Evolutionary conservation across 2,888 invertebrate genomes (phyloP), one percentile per base, ranked within the genome.

Genomic region (Drosophila cracens): DNA sequence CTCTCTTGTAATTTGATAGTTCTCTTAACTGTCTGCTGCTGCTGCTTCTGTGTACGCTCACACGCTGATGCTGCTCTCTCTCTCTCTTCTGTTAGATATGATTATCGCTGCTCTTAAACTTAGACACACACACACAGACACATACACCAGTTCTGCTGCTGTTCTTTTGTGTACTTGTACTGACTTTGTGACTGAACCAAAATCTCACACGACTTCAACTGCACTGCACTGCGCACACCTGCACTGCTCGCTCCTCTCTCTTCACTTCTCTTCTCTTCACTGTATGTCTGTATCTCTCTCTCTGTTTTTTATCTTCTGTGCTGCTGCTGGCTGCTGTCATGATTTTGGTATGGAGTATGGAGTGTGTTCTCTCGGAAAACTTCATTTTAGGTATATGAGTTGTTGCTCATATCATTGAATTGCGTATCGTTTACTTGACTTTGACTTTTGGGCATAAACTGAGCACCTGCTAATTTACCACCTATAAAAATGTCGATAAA

Each of bases 401-500:
- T 81, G 74, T 66, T 64, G 70, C 71, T 89, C 87, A 89, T 87
- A 90, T 82, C 79, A 82, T 88, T 84, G 84, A 81, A 86, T 89
- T 85, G 83, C 83, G 87, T 79, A 87, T 91, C 88, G 82, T 83
- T 90, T 89, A 89, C 81, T 88, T 89, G 90, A 90, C 81, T 85
- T 86, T 89, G 85, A 81, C 69, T 82, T 83, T 88, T 85, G 90
- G 92, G 87, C 76, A 87, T 87, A 87, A 79, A 89, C 79, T 87
- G 89, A 88, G 87, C 83, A 80, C 80, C 87, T 90, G 83, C 90
- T 89, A 89, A 85, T 82, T 91, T 90, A 90, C 79, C 83, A 92
- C 91, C 92, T 92, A 92, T 89, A 92, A 91, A 86, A 90, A 90
- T 91, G 89, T 87, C 85, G 89, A 87, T 84, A 87, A 91, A 91